Evolutionary conservation across 2,113 vertebrate species (phyloP).

Genomic region (Pelecanus crispus): DNA sequence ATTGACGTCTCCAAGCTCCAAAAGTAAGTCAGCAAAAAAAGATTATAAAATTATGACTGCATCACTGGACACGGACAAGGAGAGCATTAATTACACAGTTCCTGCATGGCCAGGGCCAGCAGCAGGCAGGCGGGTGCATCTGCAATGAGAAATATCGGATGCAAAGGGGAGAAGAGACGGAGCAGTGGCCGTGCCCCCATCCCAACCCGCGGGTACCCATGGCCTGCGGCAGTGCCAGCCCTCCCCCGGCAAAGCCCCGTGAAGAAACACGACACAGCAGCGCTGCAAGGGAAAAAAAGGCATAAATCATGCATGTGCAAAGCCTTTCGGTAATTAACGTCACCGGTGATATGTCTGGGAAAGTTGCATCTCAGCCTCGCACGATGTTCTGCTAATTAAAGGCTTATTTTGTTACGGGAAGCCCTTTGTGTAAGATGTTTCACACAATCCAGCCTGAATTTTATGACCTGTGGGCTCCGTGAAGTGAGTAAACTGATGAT

Average conservation of each 20-base stretch:
- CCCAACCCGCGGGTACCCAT: neutral
- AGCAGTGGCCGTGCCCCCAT: neutral
- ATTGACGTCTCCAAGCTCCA: rapidly evolving
- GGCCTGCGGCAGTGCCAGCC: neutral
- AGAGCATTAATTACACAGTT: neutral
- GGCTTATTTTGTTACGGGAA: conserved; percentile 62
- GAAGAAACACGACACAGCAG: conserved; percentile 54
- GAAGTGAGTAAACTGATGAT: neutral
- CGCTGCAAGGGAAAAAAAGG: neutral
- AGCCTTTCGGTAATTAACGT: conserved; percentile 79
- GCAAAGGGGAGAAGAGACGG: neutral
- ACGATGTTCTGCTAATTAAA: conserved; percentile 66
- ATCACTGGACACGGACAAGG: neutral
- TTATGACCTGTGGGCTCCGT: conserved; percentile 60
- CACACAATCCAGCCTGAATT: conserved; percentile 1
- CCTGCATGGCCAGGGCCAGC: neutral
- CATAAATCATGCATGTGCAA: conserved; percentile 76
- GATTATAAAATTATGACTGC: neutral
- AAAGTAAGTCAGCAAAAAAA: neutral
- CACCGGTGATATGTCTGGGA: conserved; percentile 72
- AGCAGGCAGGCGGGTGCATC: neutral
- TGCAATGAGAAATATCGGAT: rapidly evolving
- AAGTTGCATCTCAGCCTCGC: conserved; percentile 67
- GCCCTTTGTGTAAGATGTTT: conserved; percentile 50
- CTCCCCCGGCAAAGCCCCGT: neutral